These are phyloP conservation scores for Ormyrus nitidulus DNA, from an alignment of 2,888 invertebrate species.

Conservation along the genomic window DNA sequence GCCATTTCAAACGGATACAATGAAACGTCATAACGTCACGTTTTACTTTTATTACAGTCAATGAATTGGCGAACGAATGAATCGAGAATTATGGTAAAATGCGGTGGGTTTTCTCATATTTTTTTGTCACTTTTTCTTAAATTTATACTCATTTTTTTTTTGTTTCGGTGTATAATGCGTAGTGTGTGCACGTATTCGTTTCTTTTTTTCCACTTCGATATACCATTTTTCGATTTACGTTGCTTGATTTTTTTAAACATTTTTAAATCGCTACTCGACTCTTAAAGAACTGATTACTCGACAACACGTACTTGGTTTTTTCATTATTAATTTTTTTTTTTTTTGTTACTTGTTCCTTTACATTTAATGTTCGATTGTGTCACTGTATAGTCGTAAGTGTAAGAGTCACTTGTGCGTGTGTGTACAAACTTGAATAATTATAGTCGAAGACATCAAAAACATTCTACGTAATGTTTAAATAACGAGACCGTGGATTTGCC, in stretches of 20 bases:
- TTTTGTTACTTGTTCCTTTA: slow-evolving; percentile 65
- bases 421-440: slow-evolving; percentile 74
- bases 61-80: slow-evolving; percentile 70
- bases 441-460: slow-evolving; percentile 75
- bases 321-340: slow-evolving; percentile 59
- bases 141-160: slow-evolving; percentile 39
- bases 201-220: slow-evolving; percentile 13
- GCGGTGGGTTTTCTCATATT: slow-evolving; percentile 33
- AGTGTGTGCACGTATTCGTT: slow-evolving; percentile 39
- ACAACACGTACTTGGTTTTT: slow-evolving; percentile 71
- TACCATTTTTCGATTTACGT: slow-evolving; percentile 36
- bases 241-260: slow-evolving; percentile 45
- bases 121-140: slow-evolving; percentile 37
- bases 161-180: slow-evolving; percentile 44
- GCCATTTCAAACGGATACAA: slow-evolving; percentile 72
- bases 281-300: slow-evolving; percentile 72
- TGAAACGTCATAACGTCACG: slow-evolving; percentile 70
- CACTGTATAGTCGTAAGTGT: slow-evolving; percentile 66
- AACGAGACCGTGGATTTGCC: slow-evolving; percentile 68
- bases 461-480: slow-evolving; percentile 73
- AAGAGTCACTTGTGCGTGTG: slow-evolving; percentile 73
- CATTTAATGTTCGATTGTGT: slow-evolving; percentile 69
- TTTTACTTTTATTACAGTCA: slow-evolving; percentile 65
- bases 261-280: slow-evolving; percentile 71
- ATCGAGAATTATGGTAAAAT: slow-evolving; percentile 62